Evolutionary conservation across 2,888 invertebrate species (phyloP), one percentile per base, ranked within the genome.

Genomic region (Plagodis dolabraria): DNA sequence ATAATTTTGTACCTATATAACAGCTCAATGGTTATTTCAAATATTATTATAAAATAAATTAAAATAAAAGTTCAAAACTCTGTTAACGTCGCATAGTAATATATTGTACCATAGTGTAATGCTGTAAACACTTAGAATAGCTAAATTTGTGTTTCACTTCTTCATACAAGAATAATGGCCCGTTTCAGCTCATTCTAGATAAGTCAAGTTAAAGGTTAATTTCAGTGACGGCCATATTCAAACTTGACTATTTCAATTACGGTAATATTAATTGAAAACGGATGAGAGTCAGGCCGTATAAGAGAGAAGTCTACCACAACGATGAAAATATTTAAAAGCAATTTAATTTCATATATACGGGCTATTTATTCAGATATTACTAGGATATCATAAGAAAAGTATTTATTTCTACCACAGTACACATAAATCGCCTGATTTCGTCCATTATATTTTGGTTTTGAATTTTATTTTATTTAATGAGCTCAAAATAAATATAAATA

Each of bases 1-100:
- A 81, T 81, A 77, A 82, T 85, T 87, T 87, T 86, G 81, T 86
- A 86, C 84, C 79, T 79, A 82, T 75, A 59, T 54, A 38, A 79
- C 87, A 87, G 87, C 89, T 87, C 88, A 87, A 87, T 83, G 68
- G 62, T 68, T 69, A 68, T 64, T 63, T 65, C 60, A 65, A 61
- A 64, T 55, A 63, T 61, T 60, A 64, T 66, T 53, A 59, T 42
- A 53, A 56, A 49, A 36, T 52, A 59, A 56, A 57, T 57, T 60
- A 40, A 40, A 9, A 40, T 66, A 65, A 68, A 67, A 70, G 68
- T 69, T 68, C 64, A 71, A 69, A 69, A 70, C 65, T 66, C 68
- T 71, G 66, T 71, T 69, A 55, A 64, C 57, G 56, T 65, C 66
- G 66, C 69, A 69, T 68, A 71, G 69, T 63, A 64, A 64, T 50